phyloP scores from a whole-genome alignment of 2,113 vertebrate genomes.

The Syrrhaptes paradoxus region DNA sequence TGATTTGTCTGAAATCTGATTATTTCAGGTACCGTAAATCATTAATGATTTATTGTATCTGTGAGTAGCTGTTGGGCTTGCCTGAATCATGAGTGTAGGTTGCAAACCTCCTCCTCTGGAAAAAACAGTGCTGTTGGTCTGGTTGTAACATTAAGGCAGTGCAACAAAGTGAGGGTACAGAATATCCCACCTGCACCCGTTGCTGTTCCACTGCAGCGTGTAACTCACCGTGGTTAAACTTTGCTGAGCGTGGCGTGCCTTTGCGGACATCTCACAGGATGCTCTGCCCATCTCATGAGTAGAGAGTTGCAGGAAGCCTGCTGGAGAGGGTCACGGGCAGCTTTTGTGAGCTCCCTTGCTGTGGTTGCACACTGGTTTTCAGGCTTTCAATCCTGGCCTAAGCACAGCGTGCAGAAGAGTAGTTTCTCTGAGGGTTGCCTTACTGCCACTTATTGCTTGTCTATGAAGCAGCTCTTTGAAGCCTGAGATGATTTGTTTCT shows the following conservation, averaged over 20 bases:
- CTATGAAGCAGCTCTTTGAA: neutral
- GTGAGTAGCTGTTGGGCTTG: neutral
- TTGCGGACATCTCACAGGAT: neutral
- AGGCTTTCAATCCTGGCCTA: neutral
- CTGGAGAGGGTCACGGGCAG: neutral
- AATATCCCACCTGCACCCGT: too few relatives aligned
- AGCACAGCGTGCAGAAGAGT: too few relatives aligned
- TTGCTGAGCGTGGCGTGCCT: fast-evolving
- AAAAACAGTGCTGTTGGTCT: neutral
- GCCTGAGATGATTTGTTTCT: neutral
- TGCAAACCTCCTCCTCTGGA: neutral
- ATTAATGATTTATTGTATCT: neutral
- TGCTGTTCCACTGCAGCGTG: neutral
- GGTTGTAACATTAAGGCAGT: neutral
- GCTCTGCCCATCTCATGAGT: neutral
- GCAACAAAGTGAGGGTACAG: neutral
- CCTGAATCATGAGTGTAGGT: fast-evolving
- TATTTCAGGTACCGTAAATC: neutral
- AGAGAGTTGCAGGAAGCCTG: neutral
- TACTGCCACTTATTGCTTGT: neutral
- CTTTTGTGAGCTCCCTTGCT: neutral
- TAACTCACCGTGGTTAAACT: neutral
- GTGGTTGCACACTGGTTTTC: neutral
- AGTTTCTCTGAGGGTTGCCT: neutral
- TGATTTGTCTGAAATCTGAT: neutral